Percentiles rank a stretch among this genome's conserved stretches.
These are phyloP conservation scores for Lypha dubia DNA, from an alignment of 2,888 invertebrate genomes.

Conservation along the genomic window DNA sequence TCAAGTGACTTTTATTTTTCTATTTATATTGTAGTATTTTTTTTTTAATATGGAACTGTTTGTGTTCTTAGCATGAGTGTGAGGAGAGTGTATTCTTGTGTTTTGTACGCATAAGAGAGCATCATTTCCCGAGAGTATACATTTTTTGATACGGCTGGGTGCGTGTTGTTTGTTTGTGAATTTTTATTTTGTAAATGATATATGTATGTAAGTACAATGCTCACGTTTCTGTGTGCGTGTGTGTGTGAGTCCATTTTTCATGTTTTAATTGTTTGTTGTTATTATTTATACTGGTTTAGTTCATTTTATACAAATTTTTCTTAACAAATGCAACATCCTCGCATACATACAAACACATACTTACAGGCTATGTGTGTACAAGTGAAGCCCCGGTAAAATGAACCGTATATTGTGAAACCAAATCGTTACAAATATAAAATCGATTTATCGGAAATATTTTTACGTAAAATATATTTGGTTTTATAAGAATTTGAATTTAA, in stretches of 20 bases:
- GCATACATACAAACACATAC: background rate
- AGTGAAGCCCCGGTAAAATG: no score
- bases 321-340: constrained; percentile 12
- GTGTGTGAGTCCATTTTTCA: no score
- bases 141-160: background rate
- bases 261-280: constrained; percentile 13
- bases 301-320: constrained; percentile 32
- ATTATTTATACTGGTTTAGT: constrained; percentile 26
- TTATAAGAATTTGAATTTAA: no score
- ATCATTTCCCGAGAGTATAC: background rate
- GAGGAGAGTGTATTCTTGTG: background rate
- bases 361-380: background rate
- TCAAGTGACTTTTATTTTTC: constrained; percentile 40
- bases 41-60: constrained; percentile 17
- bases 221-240: background rate
- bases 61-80: background rate
- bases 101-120: background rate
- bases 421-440: no score
- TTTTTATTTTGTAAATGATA: constrained; percentile 43
- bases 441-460: no score
- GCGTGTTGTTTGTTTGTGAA: constrained; percentile 1
- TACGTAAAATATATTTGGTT: no score
- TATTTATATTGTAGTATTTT: background rate
- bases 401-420: no score
- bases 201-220: no score